Conservation (phyloP, 1,140 invertebrate species). For the Eulimnadia texana region DNA sequence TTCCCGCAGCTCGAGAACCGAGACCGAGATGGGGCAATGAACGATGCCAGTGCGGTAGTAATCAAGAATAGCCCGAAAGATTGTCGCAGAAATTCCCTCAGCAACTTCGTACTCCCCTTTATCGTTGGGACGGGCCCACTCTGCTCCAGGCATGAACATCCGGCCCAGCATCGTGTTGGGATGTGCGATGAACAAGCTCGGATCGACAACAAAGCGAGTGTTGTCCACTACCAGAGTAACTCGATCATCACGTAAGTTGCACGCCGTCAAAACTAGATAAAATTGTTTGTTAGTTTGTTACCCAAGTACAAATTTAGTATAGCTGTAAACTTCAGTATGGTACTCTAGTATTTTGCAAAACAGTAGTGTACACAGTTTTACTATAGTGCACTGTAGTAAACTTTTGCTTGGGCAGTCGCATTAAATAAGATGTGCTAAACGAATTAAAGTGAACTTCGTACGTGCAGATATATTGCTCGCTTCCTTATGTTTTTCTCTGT, state of each 20-base stretch:
- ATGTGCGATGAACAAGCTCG: conserved; percentile 73
- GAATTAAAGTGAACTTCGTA: not conserved
- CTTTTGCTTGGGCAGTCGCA: too few species aligned
- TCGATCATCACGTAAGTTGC: conserved; percentile 41
- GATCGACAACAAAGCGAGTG: conserved; percentile 80
- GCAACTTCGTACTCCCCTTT: conserved; percentile 94
- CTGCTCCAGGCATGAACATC: conserved; percentile 90
- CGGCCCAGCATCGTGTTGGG: conserved; percentile 88
- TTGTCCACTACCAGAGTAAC: conserved; percentile 88
- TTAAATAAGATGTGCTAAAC: not conserved
- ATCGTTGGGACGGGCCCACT: conserved; percentile 87
- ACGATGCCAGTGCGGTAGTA: conserved; percentile 85
- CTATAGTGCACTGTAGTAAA: too few species aligned
- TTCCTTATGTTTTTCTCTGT: not conserved
- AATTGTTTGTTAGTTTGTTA: not conserved
- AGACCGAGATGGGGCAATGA: conserved; percentile 66
- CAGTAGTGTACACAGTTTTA: too few species aligned
- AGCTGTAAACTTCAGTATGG: too few species aligned
- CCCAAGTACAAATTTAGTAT: too few species aligned
- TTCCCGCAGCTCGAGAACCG: conserved; percentile 86
- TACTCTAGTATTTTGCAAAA: too few species aligned
- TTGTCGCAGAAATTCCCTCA: conserved; percentile 90
- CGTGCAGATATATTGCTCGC: not conserved
- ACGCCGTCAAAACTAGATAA: not conserved
- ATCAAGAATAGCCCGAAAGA: conserved; percentile 91